Evolutionary conservation across 2,888 invertebrate species (phyloP).

Genomic region (Drosophila falleni): DNA sequence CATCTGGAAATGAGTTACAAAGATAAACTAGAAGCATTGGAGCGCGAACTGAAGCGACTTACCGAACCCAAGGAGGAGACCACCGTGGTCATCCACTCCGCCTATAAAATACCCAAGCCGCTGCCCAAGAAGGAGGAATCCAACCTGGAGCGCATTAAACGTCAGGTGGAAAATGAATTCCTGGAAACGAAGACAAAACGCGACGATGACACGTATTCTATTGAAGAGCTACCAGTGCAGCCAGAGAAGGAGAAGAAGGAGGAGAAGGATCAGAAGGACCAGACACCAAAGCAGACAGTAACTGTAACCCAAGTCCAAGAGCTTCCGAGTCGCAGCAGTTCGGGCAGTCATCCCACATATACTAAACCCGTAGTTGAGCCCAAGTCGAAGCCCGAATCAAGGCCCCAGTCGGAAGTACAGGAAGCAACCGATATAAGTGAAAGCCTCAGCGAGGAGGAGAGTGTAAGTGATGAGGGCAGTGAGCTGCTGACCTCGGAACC

Average conservation of each 20-base stretch:
- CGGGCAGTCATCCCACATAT: conserved; percentile 58
- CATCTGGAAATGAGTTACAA: conserved; percentile 78
- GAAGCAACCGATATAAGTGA: conserved; percentile 76
- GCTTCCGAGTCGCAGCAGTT: conserved; percentile 45
- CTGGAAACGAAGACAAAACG: conserved; percentile 35
- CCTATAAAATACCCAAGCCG: conserved; percentile 68
- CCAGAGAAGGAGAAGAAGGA: conserved; percentile 2
- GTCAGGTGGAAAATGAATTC: conserved; percentile 68
- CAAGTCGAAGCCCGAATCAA: conserved; percentile 5
- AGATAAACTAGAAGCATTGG: conserved; percentile 72
- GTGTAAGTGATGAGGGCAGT: conserved; percentile 29
- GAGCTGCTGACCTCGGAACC: conserved; percentile 44
- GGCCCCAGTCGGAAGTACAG: conserved; percentile 9
- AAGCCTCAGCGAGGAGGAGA: conserved; percentile 68
- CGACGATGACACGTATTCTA: conserved; percentile 70
- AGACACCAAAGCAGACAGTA: conserved; percentile 14
- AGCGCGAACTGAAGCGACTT: conserved; percentile 67
- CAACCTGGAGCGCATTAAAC: conserved; percentile 58
- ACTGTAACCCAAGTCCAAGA: conserved; percentile 38
- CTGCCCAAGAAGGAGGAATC: conserved; percentile 35
- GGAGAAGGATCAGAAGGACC: neutral
- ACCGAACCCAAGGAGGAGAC: conserved; percentile 27
- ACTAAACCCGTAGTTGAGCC: conserved; percentile 30
- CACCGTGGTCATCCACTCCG: neutral
- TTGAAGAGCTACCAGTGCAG: conserved; percentile 52